Evolutionary conservation across 2,797 vertebrate genomes (phyloP).

Genomic region (Rhynchonycteris naso): DNA sequence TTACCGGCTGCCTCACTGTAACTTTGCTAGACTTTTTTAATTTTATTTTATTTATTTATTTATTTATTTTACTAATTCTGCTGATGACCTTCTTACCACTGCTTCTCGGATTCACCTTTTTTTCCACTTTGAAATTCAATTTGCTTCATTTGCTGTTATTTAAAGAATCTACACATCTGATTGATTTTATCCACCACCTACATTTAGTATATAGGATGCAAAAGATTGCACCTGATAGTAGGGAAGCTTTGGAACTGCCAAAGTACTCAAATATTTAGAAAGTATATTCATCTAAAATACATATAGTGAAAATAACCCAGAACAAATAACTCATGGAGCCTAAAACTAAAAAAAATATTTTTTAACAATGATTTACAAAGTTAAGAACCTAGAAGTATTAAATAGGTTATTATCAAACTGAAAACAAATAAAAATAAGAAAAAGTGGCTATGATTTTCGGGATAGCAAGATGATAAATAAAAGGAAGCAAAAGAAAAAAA

Average conservation of each 20-base stretch:
- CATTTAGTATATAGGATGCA: conserved; percentile 78
- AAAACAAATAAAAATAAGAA: not conserved
- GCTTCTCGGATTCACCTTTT: conserved; percentile 84
- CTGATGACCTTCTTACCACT: conserved; percentile 87
- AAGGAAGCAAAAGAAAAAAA: not conserved
- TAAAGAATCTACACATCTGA: conserved; percentile 86
- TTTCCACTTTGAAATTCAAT: conserved; percentile 88
- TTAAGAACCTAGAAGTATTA: not conserved
- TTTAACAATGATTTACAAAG: not conserved
- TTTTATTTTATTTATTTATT: too few species aligned
- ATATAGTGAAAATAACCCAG: conserved; percentile 9
- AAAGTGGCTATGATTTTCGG: not conserved
- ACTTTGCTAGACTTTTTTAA: conserved; percentile 87
- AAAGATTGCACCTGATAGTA: conserved; percentile 68
- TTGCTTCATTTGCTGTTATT: conserved; percentile 88
- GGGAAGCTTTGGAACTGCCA: conserved; percentile 71
- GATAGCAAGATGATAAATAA: not conserved
- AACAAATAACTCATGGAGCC: not conserved
- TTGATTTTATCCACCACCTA: conserved; percentile 84
- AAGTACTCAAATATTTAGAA: conserved; percentile 55
- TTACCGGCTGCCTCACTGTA: conserved; percentile 90
- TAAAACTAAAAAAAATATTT: conserved; percentile 50
- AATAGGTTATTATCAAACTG: not conserved
- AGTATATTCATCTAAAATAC: conserved; percentile 65
- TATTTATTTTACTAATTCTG: conserved; percentile 85